Base-by-base conservation (phyloP, 1,140 invertebrate genomes). In the Papilio glaucus region DNA sequence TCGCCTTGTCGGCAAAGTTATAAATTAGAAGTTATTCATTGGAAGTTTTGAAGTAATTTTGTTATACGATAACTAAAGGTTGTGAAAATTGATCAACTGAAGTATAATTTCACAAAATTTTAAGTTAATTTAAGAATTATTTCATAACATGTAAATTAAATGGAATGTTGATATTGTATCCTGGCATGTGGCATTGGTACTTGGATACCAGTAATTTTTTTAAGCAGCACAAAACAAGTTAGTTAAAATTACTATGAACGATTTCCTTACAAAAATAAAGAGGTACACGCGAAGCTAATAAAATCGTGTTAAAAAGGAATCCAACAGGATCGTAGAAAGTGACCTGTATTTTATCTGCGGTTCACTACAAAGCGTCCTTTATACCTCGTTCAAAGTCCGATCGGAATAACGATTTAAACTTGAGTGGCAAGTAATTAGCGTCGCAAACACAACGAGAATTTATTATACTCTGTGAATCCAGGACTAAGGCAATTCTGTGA, bases 351-450 rank as follows among this genome's bases (percentile, higher is more conserved):
- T 24, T 53, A 53, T 53, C 49, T 24, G 21, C 24, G 21, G 21
- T 53, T 49, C 1, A n/a, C n/a, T n/a, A n/a, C n/a, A 57, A 57
- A 57, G 49, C 3, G 49, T 57, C 49, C 49, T 57, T 57, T 24
- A 57, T 57, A 24, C 10, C 18, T 57, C 24, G 49, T 24, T 57
- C 49, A 57, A 26, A 57, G 49, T 24, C 49, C 4, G 49, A n/a
- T 7, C 24, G 10, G 49, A n/a, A 24, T 26, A 57, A 57, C 49
- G 21, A 57, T 57, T 24, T 26, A 57, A 57, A 57, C 21, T 57
- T 57, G 49, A 57, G 49, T 57, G 49, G 49, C 21, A 57, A 57
- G 49, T 57, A 57, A 57, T 57, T 57, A 57, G 49, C 13, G 49
- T 57, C 49, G 49, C 49, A 57, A 57, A 57, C 49, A 57, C 49